Percentiles rank a stretch among this genome's conserved stretches.
Evolutionary conservation across 2,888 invertebrate genomes (phyloP).

Genomic region (Caenorhabditis macrosperma): DNA sequence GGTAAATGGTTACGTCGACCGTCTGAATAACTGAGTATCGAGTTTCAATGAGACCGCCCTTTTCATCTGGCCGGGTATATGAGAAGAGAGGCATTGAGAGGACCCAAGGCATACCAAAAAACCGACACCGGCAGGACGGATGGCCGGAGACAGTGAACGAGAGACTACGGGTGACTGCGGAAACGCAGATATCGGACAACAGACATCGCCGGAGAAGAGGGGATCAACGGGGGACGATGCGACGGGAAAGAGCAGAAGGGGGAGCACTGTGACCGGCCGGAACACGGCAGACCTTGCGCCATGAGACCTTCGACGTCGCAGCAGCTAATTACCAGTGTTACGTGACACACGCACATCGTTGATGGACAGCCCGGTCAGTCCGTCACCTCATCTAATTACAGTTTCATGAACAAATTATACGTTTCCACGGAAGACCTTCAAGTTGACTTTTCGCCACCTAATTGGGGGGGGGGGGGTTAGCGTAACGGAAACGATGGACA

Average conservation of each 20-base stretch:
- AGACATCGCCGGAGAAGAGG: slow-evolving; percentile 24
- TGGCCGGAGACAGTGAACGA: slow-evolving; percentile 29
- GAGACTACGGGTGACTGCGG: slow-evolving; percentile 20
- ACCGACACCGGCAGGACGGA: slow-evolving; percentile 20
- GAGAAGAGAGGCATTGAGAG: slow-evolving; percentile 30
- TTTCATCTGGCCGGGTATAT: slow-evolving; percentile 22
- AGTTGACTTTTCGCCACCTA: slow-evolving; percentile 16
- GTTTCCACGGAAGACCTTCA: slow-evolving; percentile 34
- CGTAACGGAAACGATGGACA: slow-evolving; percentile 1
- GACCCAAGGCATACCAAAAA: slow-evolving; percentile 33
- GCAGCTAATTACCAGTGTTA: slow-evolving; percentile 53
- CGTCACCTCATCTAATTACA: slow-evolving; percentile 39
- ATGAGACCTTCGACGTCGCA: slow-evolving; percentile 17
- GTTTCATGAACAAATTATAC: slow-evolving; percentile 58
- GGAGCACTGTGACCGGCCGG: slow-evolving; percentile 45
- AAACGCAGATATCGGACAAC: slow-evolving; percentile 15
- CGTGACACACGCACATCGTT: slow-evolving; percentile 56
- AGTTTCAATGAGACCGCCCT: slow-evolving; percentile 44
- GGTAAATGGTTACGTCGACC: not conserved
- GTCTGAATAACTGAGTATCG: slow-evolving; percentile 5
- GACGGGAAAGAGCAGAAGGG: slow-evolving; percentile 22
- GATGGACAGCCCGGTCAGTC: slow-evolving; percentile 48
- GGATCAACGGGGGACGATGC: slow-evolving; percentile 23
- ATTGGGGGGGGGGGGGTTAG: not conserved
- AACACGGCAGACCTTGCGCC: slow-evolving; percentile 17